phyloP scores from a whole-genome alignment of 2,888 invertebrate genomes.

The Bellardia pandia region DNA sequence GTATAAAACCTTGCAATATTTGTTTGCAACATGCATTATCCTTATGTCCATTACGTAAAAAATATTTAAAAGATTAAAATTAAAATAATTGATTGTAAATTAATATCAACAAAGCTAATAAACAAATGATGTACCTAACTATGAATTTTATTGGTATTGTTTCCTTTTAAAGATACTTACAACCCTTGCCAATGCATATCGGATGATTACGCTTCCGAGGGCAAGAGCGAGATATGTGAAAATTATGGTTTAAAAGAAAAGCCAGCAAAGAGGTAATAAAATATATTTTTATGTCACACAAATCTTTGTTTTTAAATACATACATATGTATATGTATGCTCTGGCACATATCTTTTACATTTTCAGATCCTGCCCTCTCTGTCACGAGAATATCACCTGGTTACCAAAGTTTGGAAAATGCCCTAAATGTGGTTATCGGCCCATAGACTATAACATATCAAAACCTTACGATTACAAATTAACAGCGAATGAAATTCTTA shows the following conservation, averaged over 20 bases:
- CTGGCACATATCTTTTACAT: not conserved
- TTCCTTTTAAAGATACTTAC: conserved; percentile 39
- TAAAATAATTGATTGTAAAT: not conserved
- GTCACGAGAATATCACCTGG: conserved; percentile 80
- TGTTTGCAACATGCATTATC: not conserved
- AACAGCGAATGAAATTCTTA: conserved; percentile 80
- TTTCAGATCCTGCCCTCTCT: conserved; percentile 79
- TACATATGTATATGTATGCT: too few species aligned
- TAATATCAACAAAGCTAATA: not conserved
- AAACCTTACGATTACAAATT: conserved; percentile 78
- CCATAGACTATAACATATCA: conserved; percentile 73
- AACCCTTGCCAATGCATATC: conserved; percentile 35
- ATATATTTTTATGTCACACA: not conserved
- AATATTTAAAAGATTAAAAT: not conserved
- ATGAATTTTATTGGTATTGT: not conserved
- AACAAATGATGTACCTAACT: not conserved
- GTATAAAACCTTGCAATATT: conserved; percentile 50
- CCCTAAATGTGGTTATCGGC: conserved; percentile 81
- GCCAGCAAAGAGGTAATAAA: conserved; percentile 42
- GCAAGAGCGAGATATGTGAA: not conserved
- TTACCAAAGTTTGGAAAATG: conserved; percentile 83
- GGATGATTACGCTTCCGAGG: conserved; percentile 17
- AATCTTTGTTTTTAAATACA: not conserved
- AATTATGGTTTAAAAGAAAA: conserved; percentile 5
- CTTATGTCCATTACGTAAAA: not conserved